Conservation (phyloP, 2,113 vertebrate species). For the Donacobius atricapilla region DNA sequence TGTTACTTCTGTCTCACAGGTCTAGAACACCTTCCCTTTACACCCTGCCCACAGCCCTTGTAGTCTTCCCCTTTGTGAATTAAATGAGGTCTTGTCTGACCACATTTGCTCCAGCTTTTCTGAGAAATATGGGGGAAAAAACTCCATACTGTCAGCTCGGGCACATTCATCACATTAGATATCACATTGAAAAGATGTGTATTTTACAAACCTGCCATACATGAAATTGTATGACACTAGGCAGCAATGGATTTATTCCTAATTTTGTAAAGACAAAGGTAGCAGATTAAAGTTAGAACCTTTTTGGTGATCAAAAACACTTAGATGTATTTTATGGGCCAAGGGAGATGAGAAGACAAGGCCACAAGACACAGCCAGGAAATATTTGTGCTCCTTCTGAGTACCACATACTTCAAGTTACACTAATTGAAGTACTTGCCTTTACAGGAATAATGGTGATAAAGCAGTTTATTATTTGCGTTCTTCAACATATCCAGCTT, state of each 20-base stretch:
- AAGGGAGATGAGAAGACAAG: not conserved
- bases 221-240: not conserved
- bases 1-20: not conserved
- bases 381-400: not conserved
- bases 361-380: not conserved
- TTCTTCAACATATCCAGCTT: not conserved
- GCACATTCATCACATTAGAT: not conserved
- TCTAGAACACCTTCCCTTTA: not conserved
- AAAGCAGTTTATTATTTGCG: not conserved
- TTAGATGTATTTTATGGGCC: not conserved
- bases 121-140: rapidly evolving
- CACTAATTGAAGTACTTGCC: not conserved
- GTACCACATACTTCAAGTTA: not conserved
- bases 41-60: not conserved
- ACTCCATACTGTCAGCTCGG: not conserved
- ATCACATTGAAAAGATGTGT: rapidly evolving
- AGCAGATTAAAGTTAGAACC: not conserved
- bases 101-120: not conserved
- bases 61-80: not conserved
- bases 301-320: not conserved
- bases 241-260: not conserved
- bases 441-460: not conserved
- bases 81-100: not conserved
- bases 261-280: not conserved
- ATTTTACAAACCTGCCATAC: not conserved